Percentiles rank a stretch among this genome's conserved stretches.
Conservation (phyloP, 64 coral and sea anemone species). For the Stylophora pistillata region DNA sequence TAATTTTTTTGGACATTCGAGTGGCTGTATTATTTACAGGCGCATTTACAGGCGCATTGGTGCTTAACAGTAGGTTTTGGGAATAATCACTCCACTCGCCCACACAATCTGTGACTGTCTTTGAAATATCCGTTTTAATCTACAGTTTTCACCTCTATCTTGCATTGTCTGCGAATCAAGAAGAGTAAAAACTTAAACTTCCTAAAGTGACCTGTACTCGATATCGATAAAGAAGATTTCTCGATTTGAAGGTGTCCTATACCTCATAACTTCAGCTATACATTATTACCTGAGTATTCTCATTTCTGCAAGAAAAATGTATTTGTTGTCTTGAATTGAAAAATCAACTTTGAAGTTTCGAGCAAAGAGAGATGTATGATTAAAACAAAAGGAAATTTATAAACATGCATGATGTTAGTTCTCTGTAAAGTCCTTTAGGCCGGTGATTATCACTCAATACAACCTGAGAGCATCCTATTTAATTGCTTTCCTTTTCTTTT, state of each 20-base stretch:
- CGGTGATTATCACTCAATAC: neutral
- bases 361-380: neutral
- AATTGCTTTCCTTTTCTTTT: neutral
- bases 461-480: neutral
- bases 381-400: neutral
- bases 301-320: too few relatives aligned
- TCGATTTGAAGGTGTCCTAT: neutral
- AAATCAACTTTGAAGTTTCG: neutral
- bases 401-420: neutral
- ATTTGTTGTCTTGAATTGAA: neutral
- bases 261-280: neutral
- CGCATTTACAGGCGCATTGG: neutral
- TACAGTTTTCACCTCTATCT: neutral
- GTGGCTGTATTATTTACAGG: slow-evolving; percentile 6
- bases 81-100: neutral
- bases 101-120: neutral
- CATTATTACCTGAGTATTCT: too few relatives aligned
- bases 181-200: neutral
- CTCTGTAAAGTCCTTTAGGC: neutral
- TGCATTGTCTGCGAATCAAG: neutral
- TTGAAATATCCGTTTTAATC: slow-evolving; percentile 4
- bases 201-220: neutral
- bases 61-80: neutral
- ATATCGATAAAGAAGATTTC: neutral
- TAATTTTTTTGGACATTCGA: neutral